A percentile compares a stretch with the other conserved stretches of the same genome.
phyloP scores from a whole-genome alignment of 2,797 vertebrate genomes.

The Enteromius treurensis region DNA sequence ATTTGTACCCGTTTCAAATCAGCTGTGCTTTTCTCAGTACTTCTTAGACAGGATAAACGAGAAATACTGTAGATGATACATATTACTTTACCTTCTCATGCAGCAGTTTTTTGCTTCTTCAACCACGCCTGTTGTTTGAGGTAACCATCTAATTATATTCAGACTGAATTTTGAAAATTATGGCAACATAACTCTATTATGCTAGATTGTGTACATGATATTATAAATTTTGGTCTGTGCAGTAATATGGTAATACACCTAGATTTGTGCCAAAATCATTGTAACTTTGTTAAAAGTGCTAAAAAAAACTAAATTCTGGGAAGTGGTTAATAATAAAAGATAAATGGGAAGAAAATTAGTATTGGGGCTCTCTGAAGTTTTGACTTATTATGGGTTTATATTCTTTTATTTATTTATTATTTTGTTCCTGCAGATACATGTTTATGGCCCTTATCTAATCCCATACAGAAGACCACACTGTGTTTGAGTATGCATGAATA shows the following conservation, averaged over 20 bases:
- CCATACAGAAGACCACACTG: neutral
- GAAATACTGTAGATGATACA: neutral
- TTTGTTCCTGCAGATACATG: neutral
- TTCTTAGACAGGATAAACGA: neutral
- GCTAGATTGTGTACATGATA: neutral
- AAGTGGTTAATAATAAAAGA: neutral
- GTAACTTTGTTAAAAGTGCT: neutral
- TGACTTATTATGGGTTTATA: neutral
- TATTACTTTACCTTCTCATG: constrained; percentile 4
- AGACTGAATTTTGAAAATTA: neutral
- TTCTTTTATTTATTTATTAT: neutral
- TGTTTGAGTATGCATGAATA: neutral
- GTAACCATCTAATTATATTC: neutral
- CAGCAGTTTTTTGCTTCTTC: neutral
- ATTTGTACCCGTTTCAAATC: neutral
- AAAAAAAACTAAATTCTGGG: neutral
- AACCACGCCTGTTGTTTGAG: neutral
- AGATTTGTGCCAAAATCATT: neutral
- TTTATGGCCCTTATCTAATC: neutral
- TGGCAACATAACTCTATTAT: neutral
- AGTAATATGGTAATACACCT: neutral
- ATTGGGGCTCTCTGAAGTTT: neutral
- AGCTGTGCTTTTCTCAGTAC: constrained; percentile 12
- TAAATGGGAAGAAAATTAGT: too few species aligned
- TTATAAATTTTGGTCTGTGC: neutral